Conservation (phyloP, 2,797 vertebrate species). For the Enteromius unitaeniatus region DNA sequence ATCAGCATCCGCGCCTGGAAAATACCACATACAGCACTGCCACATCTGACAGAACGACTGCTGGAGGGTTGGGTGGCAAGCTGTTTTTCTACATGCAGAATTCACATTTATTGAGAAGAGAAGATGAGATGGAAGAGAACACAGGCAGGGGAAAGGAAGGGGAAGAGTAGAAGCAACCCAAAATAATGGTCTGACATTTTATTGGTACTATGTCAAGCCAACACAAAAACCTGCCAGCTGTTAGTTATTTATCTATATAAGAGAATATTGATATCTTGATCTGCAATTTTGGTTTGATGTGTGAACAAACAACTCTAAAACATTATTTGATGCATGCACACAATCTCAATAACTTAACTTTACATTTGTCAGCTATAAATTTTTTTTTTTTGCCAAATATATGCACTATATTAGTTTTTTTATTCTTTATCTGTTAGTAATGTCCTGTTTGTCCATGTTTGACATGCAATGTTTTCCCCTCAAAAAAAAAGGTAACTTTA, state of each 20-base stretch:
- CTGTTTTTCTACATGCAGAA: not conserved
- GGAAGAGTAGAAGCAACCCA: not conserved
- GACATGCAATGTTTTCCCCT: too few species aligned
- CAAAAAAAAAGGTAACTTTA: too few species aligned
- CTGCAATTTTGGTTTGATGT: not conserved
- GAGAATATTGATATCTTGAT: not conserved
- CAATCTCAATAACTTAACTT: not conserved
- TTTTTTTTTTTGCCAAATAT: not conserved
- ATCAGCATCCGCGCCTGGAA: conserved; percentile 94
- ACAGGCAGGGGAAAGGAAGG: not conserved
- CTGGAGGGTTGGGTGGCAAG: not conserved
- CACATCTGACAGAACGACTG: too few species aligned
- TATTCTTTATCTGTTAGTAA: not conserved
- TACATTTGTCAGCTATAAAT: not conserved
- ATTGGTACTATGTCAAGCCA: not conserved
- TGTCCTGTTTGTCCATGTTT: not conserved
- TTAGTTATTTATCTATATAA: not conserved
- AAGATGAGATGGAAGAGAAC: not conserved
- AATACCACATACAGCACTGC: not conserved
- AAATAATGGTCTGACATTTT: not conserved
- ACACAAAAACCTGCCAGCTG: not conserved
- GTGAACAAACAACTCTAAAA: not conserved
- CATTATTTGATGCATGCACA: not conserved
- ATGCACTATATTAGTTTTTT: not conserved
- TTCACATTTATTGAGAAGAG: not conserved